Percentiles rank a stretch among this genome's conserved stretches.
phyloP scores from a whole-genome alignment of 2,888 invertebrate genomes.

The Polia nebulosa region DNA sequence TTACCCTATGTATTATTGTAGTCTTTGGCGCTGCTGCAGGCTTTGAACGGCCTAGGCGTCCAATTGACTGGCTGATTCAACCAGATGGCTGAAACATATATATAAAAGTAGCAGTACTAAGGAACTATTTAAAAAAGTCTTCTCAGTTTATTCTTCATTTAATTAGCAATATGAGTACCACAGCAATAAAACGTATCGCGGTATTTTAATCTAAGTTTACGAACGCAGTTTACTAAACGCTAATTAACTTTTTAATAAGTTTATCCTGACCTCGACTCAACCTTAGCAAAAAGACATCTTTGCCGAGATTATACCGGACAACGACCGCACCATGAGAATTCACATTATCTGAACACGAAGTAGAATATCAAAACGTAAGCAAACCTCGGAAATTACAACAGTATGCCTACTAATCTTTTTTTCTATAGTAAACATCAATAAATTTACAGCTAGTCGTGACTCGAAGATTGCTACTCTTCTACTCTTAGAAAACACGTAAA shows the following conservation, averaged over 20 bases:
- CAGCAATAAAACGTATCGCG: conserved; percentile 32
- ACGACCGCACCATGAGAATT: conserved; percentile 63
- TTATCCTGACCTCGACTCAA: conserved; percentile 32
- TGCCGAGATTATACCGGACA: conserved; percentile 49
- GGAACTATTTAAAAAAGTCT: too few species aligned
- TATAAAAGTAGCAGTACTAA: too few species aligned
- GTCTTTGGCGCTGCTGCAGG: too few species aligned
- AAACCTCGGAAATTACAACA: conserved; percentile 52
- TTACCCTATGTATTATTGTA: too few species aligned
- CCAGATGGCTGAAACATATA: too few species aligned
- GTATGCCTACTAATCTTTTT: conserved; percentile 53
- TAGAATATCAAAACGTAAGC: conserved; percentile 49
- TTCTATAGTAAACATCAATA: conserved; percentile 58
- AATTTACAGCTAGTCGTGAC: conserved; percentile 69
- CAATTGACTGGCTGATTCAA: too few species aligned
- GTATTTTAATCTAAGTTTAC: conserved; percentile 42
- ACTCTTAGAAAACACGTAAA: conserved; percentile 56
- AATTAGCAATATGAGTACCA: conserved; percentile 6
- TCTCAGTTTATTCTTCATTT: conserved; percentile 4
- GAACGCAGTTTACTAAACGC: conserved; percentile 48
- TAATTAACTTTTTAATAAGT: conserved; percentile 61
- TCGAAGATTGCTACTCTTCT: conserved; percentile 42
- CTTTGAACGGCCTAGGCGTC: too few species aligned
- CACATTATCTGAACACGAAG: conserved; percentile 36
- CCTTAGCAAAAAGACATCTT: conserved; percentile 49